These are phyloP conservation scores for Pocillopora meandrina DNA, from an alignment of 92 coral and sea anemone genomes.

Conservation along the genomic window DNA sequence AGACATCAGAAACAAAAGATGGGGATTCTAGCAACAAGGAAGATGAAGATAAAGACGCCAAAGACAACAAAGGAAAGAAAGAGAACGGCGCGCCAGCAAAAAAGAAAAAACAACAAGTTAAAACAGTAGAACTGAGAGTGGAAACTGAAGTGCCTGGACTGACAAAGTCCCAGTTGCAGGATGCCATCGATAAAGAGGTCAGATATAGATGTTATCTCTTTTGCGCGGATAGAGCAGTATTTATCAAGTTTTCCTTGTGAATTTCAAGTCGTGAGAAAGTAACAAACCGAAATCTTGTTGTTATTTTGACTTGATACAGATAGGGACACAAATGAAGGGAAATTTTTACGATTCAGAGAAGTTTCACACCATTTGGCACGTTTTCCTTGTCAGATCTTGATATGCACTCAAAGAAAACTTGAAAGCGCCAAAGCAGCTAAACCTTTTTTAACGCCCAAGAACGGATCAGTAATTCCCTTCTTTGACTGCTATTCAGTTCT, in stretches of 20 bases:
- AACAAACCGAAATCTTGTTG: too few species aligned
- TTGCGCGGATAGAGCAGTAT: too few species aligned
- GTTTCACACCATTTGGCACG: too few species aligned
- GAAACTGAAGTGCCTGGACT: constrained; percentile 70
- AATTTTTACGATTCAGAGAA: too few species aligned
- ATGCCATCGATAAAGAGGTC: constrained; percentile 87
- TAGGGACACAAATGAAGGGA: too few species aligned
- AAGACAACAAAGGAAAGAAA: constrained; percentile 52
- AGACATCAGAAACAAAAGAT: constrained; percentile 38
- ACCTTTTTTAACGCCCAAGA: not conserved
- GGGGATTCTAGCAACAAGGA: constrained; percentile 35
- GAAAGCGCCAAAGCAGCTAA: not conserved
- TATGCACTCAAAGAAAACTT: not conserved
- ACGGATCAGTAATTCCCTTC: not conserved
- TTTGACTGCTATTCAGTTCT: too few species aligned
- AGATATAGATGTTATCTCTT: not conserved
- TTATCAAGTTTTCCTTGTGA: too few species aligned
- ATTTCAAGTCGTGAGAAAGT: too few species aligned
- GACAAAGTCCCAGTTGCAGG: constrained; percentile 57
- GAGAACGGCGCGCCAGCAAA: constrained; percentile 75
- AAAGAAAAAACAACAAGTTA: constrained; percentile 89
- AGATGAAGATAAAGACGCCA: constrained; percentile 47
- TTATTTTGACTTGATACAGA: too few species aligned
- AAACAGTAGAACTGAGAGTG: constrained; percentile 80
- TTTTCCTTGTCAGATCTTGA: too few species aligned